A percentile compares a stretch with the other conserved stretches of the same genome.
phyloP scores from a whole-genome alignment of 1,140 invertebrate species.

The Hyles vespertilio region DNA sequence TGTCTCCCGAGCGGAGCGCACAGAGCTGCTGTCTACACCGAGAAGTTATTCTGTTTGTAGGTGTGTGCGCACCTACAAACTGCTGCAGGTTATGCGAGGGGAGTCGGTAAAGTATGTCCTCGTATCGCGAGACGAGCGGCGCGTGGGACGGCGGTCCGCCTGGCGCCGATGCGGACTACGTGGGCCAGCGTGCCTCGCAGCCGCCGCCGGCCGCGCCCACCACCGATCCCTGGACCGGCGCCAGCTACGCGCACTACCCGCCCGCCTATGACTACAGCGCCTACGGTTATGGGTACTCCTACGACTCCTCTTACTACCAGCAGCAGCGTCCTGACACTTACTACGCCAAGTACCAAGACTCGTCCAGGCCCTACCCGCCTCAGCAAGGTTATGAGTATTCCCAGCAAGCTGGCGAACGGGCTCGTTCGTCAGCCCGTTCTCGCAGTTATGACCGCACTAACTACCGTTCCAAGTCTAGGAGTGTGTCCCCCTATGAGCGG shows the following conservation, averaged over 20 bases:
- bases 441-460: constrained; percentile 30
- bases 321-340: constrained; percentile 44
- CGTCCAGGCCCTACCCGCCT: constrained; percentile 30
- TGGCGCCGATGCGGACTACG: constrained; percentile 61
- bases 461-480: constrained; percentile 48
- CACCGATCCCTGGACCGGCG: constrained; percentile 70
- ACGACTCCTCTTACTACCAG: constrained; percentile 58
- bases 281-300: constrained; percentile 45
- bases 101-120: constrained; percentile 67
- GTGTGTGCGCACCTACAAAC: constrained; percentile 76
- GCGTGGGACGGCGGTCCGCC: constrained; percentile 72
- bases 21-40: constrained; percentile 74
- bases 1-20: constrained; percentile 46
- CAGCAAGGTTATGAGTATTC: constrained; percentile 41
- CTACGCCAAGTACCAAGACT: constrained; percentile 40
- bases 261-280: constrained; percentile 56
- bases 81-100: constrained; percentile 73
- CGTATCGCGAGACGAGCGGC: constrained; percentile 45
- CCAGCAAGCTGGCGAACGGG: constrained; percentile 22
- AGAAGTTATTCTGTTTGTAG: constrained; percentile 77
- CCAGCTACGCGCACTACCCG: constrained; percentile 65
- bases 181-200: constrained; percentile 32
- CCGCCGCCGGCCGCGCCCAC: constrained; percentile 41
- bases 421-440: constrained; percentile 32
- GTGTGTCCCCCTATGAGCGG: constrained; percentile 48